A percentile compares a stretch with the other conserved stretches of the same genome.
Evolutionary conservation across 2,888 invertebrate species (phyloP).

Genomic region (Pristionchus maxplancki): DNA sequence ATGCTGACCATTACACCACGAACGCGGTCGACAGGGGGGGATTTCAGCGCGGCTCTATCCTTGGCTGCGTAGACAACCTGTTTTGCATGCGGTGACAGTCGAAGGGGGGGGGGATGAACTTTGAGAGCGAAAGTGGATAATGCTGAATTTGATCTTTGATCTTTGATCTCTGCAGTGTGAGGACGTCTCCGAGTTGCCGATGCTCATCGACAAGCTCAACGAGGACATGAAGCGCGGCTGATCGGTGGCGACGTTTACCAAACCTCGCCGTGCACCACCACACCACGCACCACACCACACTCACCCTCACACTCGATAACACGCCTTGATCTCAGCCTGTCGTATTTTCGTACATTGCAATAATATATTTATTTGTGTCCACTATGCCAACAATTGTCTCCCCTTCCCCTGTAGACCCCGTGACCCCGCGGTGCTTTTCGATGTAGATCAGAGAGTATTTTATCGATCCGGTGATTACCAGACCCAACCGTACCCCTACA

Average conservation of each 20-base stretch:
- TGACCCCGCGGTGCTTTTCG: constrained; percentile 17
- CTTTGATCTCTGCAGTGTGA: constrained; percentile 65
- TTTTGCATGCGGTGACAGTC: too few species aligned
- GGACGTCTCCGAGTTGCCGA: constrained; percentile 71
- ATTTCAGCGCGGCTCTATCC: too few species aligned
- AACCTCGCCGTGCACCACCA: constrained; percentile 24
- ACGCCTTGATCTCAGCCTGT: neutral
- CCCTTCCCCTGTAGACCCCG: neutral
- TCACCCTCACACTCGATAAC: constrained; percentile 26
- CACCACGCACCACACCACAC: constrained; percentile 28
- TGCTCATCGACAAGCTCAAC: constrained; percentile 64
- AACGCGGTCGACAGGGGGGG: constrained; percentile 44
- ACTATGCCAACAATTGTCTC: constrained; percentile 35
- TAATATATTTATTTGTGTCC: neutral
- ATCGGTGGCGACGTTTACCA: constrained; percentile 36
- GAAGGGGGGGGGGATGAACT: too few species aligned
- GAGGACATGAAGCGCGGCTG: constrained; percentile 68
- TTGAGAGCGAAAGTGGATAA: neutral
- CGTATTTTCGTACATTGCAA: neutral
- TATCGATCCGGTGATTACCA: constrained; percentile 41
- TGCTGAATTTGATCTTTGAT: neutral
- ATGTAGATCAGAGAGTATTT: constrained; percentile 7
- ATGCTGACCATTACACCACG: constrained; percentile 64
- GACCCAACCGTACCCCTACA: neutral
- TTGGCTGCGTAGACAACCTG: too few species aligned